Evolutionary conservation across 2,113 vertebrate species (phyloP), one percentile per base, ranked within the genome.

Genomic region (Cepphus grylle): DNA sequence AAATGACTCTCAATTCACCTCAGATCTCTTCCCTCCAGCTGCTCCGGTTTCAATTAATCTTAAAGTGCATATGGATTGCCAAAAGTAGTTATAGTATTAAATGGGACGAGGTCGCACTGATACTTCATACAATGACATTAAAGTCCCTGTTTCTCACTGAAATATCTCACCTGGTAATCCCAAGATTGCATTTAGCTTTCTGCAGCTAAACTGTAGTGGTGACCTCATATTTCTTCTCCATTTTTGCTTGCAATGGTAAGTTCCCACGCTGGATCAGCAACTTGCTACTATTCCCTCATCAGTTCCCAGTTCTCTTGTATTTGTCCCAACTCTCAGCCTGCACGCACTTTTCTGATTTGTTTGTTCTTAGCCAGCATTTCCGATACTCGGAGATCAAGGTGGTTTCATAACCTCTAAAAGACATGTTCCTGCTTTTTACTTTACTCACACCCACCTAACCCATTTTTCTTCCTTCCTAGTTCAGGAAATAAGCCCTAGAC

Each of bases 391-490:
- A 94, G 50, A 94, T 78, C 65, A 85, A 89, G 86, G 74, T 84
- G n/a, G 89, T 97, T 97, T 97, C 55, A 88, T 96, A 97, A 95
- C 71, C 49, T 91, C 81, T 77, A 50, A 82, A 95, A 96, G 87
- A 78, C 71, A n/a, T 50, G 67, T 86, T 96, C 71, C 71, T 80
- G 78, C 91, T 94, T 90, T 84, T 72, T 97, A 62, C 43, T 96
- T 93, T 94, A 72, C 47, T 94, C 86, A 89, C 94, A 87, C 93
- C 91, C 93, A 97, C 93, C 89, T 94, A 97, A 94, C 95, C 96
- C 78, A 96, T 82, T 96, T 95, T 96, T 77, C 86, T 43, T 96
- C 45, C 95, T 91, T 91, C 81, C 58, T 67, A 82, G 84, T 93
- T 96, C 74, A 86, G 63, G 86, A 97, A 97, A 94, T 74, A 96